phyloP scores from a whole-genome alignment of 2,888 invertebrate genomes.

The Oxyscelio sp. region DNA sequence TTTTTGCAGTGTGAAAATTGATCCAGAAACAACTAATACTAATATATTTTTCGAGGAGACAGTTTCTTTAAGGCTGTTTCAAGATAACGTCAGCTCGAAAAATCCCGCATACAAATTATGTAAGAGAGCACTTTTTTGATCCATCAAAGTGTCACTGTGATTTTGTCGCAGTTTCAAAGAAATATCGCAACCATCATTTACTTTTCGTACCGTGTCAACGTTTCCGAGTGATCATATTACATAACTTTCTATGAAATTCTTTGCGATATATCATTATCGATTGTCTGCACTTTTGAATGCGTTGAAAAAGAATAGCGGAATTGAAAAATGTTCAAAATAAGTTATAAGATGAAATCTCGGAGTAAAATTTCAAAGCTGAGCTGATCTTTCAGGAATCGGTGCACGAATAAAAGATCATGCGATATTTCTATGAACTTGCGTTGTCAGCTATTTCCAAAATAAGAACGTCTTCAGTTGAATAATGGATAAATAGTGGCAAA shows the following conservation, averaged over 20 bases:
- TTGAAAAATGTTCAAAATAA: conserved; percentile 57
- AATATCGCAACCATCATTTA: conserved; percentile 25
- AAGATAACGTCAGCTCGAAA: neutral
- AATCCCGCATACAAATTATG: conserved; percentile 3
- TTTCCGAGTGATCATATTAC: conserved; percentile 24
- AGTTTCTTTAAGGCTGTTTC: neutral
- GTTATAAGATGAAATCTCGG: conserved; percentile 31
- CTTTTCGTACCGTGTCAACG: conserved; percentile 23
- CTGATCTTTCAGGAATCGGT: conserved; percentile 35
- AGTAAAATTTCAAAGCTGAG: conserved; percentile 48
- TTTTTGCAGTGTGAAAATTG: conserved; percentile 15
- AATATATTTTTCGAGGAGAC: neutral
- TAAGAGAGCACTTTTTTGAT: neutral
- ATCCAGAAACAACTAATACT: neutral
- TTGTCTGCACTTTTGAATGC: conserved; percentile 55
- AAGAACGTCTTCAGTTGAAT: too few species aligned
- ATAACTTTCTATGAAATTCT: conserved; percentile 34
- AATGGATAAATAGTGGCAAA: too few species aligned
- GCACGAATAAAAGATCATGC: conserved; percentile 30
- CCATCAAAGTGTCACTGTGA: conserved; percentile 15
- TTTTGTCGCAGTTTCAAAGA: conserved; percentile 21
- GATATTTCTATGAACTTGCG: conserved; percentile 49
- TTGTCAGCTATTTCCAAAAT: too few species aligned
- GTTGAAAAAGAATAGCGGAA: conserved; percentile 21
- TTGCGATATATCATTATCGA: conserved; percentile 45